These are phyloP conservation scores for Sipha flava DNA, from an alignment of 1,140 invertebrate genomes.

Conservation along the genomic window DNA sequence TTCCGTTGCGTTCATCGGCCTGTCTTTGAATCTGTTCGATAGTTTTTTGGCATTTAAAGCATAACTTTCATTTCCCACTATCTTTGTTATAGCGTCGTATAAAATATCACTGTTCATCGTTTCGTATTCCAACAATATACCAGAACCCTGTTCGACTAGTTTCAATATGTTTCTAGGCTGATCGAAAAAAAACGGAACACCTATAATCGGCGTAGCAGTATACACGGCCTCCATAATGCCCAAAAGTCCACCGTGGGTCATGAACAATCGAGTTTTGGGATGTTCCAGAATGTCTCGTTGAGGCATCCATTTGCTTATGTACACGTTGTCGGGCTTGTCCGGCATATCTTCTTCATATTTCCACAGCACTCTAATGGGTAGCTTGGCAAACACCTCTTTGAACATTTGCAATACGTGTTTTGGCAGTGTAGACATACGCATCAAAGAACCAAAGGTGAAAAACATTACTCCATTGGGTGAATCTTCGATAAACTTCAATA, in stretches of 20 bases:
- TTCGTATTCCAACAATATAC: conserved; percentile 5
- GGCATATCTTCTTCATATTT: conserved; percentile 53
- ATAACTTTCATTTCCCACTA: conserved; percentile 37
- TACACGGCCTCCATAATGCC: conserved; percentile 63
- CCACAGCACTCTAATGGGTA: conserved; percentile 55
- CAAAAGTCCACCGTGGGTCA: conserved; percentile 61
- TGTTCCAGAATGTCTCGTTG: conserved; percentile 56
- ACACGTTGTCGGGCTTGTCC: conserved; percentile 49
- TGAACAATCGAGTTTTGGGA: conserved; percentile 56
- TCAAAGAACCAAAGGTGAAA: conserved; percentile 57
- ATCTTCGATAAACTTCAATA: conserved; percentile 52
- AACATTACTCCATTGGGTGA: conserved; percentile 55
- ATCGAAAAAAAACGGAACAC: conserved; percentile 57
- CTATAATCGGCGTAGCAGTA: conserved; percentile 60
- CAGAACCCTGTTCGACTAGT: conserved; percentile 11
- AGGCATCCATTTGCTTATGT: conserved; percentile 53
- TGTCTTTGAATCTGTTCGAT: conserved; percentile 50
- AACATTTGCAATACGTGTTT: conserved; percentile 51
- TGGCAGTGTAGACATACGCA: conserved; percentile 44
- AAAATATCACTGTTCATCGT: not conserved
- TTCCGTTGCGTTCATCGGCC: conserved; percentile 48
- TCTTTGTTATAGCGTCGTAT: not conserved
- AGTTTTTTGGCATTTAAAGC: conserved; percentile 46
- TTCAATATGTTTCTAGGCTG: conserved; percentile 48
- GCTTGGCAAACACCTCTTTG: conserved; percentile 50